Base-by-base conservation (phyloP, 2,113 vertebrate genomes). In the Ceuthmochares aereus region DNA sequence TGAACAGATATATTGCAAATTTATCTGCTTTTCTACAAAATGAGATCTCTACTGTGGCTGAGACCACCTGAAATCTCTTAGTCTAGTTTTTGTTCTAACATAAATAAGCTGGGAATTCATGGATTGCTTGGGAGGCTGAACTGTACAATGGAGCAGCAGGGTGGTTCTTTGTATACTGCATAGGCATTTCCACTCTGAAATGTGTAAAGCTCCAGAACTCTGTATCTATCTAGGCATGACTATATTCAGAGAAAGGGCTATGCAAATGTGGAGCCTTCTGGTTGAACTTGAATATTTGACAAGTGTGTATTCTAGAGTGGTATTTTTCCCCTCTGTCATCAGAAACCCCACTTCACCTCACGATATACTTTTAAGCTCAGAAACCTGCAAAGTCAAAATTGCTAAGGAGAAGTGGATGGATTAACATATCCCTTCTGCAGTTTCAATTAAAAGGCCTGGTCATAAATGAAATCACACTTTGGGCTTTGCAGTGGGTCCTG, bases 111-210 rank as follows among this genome's bases (percentile, higher is more conserved):
- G 11, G 40, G 37, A 68, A 84, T 81, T 66, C 8, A 51, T 25
- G 37, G 32, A 11, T 81, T 54, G 14, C 13, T 52, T n/a, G 60
- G 60, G 70, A 47, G 42, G 37, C 25, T 40, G 9, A 81, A 55
- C 30, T n/a, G 10, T 47, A 29, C 1, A 2, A 22, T 0, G 2
- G n/a, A 27, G 13, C 6, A 49, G 12, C 5, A 27, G 21, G 0
- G 1, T 66, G 16, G 10, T 13, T 58, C 54, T 80, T 62, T 19
- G 34, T 37, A 37, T 34, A 12, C 18, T 70, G 32, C 21, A 34
- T 22, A 73, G 36, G 7, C 15, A 12, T 72, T 91, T 93, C 30
- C 18, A 11, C 34, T 86, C 21, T 14, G 25, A n/a, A 94, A 36
- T 7, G 14, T 34, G 20, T 45, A 75, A 68, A 72, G 23, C 11